phyloP scores from a whole-genome alignment of 2,797 vertebrate species.

The Gymnodraco acuticeps region DNA sequence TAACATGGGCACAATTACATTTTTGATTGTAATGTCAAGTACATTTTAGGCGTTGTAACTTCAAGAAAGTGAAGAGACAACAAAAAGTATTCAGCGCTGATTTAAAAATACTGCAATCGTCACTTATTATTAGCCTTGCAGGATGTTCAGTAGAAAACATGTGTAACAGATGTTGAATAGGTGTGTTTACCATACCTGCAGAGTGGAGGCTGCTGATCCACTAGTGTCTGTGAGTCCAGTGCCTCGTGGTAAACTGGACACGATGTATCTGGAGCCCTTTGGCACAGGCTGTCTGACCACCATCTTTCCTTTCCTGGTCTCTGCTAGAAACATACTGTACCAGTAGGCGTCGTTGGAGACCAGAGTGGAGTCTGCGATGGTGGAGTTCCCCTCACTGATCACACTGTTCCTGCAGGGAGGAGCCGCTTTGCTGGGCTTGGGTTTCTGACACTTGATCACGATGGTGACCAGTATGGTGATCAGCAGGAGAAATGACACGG shows the following conservation, averaged over 20 bases:
- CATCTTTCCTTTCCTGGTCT: constrained; percentile 78
- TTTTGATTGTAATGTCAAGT: background rate
- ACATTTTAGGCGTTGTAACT: fast-evolving
- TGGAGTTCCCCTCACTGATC: constrained; percentile 75
- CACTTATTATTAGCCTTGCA: background rate
- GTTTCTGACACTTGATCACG: constrained; percentile 76
- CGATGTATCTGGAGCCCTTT: constrained; percentile 78
- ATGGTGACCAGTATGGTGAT: constrained; percentile 67
- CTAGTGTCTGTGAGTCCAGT: constrained; percentile 77
- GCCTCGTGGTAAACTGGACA: constrained; percentile 78
- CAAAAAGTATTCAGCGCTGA: fast-evolving
- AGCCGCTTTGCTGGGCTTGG: constrained; percentile 62
- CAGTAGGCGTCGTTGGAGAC: constrained; percentile 79
- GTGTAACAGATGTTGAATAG: background rate
- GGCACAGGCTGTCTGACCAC: constrained; percentile 76
- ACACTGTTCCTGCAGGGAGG: constrained; percentile 75
- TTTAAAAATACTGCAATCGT: fast-evolving
- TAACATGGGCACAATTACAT: too few relatives aligned
- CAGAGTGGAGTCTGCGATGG: constrained; percentile 71
- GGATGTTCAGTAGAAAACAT: background rate
- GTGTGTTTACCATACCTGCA: constrained; percentile 59
- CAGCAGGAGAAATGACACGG: constrained; percentile 58
- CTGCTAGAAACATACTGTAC: constrained; percentile 76
- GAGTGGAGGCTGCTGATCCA: constrained; percentile 73
- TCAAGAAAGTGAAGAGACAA: background rate